Evolutionary conservation across 2,888 invertebrate species (phyloP), one percentile per base, ranked within the genome.

Genomic region (Elysia crispata): DNA sequence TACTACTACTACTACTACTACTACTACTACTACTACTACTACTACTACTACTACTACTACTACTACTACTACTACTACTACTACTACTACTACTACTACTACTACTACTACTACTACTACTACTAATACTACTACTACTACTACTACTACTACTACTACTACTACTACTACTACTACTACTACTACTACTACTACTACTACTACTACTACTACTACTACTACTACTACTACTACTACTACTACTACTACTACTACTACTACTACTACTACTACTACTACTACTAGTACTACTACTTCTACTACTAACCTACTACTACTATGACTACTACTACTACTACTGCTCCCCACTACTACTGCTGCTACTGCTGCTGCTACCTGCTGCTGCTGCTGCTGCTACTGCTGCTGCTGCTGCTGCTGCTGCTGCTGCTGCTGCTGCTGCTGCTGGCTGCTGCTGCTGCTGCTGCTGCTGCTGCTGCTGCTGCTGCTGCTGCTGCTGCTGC

Each of bases 151-250:
- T 11, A 67, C 67, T 11, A 28, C 20, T 28, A 67, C 8, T 67
- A 67, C 20, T 23, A 67, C 28, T n/a, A n/a, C n/a, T n/a, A n/a
- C n/a, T n/a, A n/a, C n/a, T n/a, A n/a, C n/a, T n/a, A n/a, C n/a
- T n/a, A n/a, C n/a, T n/a, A n/a, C n/a, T n/a, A n/a, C 64, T 64
- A 11, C 64, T 64, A 64, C 64, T 64, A 64, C 64, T 64, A 64
- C 64, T 64, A 64, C 64, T 64, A 64, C 64, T 64, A 64, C 64
- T 64, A 64, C 64, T 64, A 64, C 64, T 64, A 64, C 64, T 64
- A 64, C 64, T 64, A 64, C 64, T 64, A 64, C 64, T 64, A 18
- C 23, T 64, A 64, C 64, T 64, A 64, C 64, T 64, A 64, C 64
- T 64, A 64, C 64, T 64, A 64, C 64, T 64, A 25, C 23, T 64